Base-by-base conservation (phyloP, 1,140 invertebrate genomes). In the Pseudomyrmex concolor region DNA sequence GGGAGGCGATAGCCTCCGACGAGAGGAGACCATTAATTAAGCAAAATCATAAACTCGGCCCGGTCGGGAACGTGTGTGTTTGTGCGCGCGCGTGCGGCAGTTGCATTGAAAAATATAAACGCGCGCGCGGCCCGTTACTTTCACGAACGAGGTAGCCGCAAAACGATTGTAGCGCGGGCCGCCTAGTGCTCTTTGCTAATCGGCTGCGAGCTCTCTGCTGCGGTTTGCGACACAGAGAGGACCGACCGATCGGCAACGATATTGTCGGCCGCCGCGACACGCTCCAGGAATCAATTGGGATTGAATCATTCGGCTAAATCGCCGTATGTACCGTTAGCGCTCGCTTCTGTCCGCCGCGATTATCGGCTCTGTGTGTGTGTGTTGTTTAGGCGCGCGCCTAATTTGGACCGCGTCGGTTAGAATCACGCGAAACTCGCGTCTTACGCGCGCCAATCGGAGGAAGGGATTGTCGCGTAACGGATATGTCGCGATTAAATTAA, bases 41-140 rank as follows among this genome's bases (percentile, higher is more conserved):
- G 87, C 85, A 85, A 90, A 91, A 91, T 91, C 90, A 91, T 91
- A 91, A 91, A 90, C 88, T 82, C 88, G 70, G 54, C 76, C 34
- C 64, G 66, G 17, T 19, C 70, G 57, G 71, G 73, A 74, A 83
- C 67, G 82, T 43, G 17, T 66, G 82, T 54, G 22, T 74, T 83
- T 71, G 82, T 43, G 22, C 22, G 84, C 57, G 80, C 34, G 8
- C 78, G 66, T 54, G 48, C 55, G 5, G 57, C 34, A 60, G 54
- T 76, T 67, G 54, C 72, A 87, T 82, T 82, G 86, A 85, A 88
- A 88, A 85, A 88, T 85, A 74, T 78, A 83, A 85, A 88, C 77
- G 70, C 74, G 62, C 77, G 70, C 74, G 62, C 22, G 50, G 22
- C 25, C 84, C 74, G 86, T 88, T 88, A 89, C 87, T 89, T 89